Evolutionary conservation across 2,113 vertebrate species (phyloP), one percentile per base, ranked within the genome.

Genomic region (Hylia prasina): DNA sequence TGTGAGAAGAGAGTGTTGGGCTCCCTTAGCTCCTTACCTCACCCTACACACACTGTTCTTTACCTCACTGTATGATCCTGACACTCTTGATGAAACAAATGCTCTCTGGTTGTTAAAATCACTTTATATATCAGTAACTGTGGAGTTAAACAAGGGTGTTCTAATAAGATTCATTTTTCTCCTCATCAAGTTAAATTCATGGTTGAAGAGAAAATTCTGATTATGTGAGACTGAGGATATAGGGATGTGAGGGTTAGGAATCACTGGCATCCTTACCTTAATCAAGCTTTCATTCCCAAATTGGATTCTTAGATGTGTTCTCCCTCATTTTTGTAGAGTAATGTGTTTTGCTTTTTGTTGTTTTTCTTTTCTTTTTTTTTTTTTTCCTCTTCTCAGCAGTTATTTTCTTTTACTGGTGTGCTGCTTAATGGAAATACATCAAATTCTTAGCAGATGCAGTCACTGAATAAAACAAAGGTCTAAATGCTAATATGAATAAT

Each of bases 401-500:
- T 81, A 24, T 66, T 93, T 94, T 66, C 19, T 78, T 78, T 87
- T 78, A 66, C 8, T 66, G 82, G 30, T 68, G 25, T 82, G 33
- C 11, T 75, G 15, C 51, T 70, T 93, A 92, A 83, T 86, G 58
- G 75, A 79, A 94, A 90, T 77, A 39, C 25, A 95, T 82, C 51
- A 89, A 90, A 64, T 95, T 86, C 76, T 94, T 94, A 89, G 33
- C 42, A 87, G 60, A 89, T 39, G 42, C 28, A 91, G 76, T 68
- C 60, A 81, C 69, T 94, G 86, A 91, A 94, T 89, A 90, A 95
- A 96, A 93, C 47, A 95, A 93, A 84, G 72, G 58, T 88, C 66
- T 94, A 90, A 96, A 86, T 93, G 50, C 44, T 93, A 94, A 92
- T 75, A 69, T 78, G 64, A 92, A 69, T 90, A 92, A 95, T 80